Percentiles rank a stretch among this genome's conserved stretches.
Conservation (phyloP, 2,888 invertebrate genomes). For the Acronicta alni region DNA sequence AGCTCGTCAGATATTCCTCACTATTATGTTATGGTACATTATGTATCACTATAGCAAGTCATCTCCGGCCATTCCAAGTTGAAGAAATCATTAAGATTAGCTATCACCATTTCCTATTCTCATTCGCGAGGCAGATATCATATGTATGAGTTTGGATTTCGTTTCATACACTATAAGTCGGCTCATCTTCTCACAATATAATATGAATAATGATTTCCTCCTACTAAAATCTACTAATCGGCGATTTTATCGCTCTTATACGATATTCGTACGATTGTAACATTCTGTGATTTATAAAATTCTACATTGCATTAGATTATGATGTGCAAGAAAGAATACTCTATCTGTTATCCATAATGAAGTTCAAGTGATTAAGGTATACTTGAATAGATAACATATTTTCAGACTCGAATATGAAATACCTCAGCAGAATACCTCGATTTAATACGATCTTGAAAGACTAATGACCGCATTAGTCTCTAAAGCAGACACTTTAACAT, state of each 20-base stretch:
- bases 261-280: too few relatives aligned
- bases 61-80: slow-evolving; percentile 24
- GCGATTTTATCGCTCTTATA: too few relatives aligned
- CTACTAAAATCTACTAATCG: not conserved
- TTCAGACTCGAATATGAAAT: slow-evolving; percentile 1
- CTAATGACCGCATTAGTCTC: slow-evolving; percentile 26
- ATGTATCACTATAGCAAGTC: slow-evolving; percentile 44
- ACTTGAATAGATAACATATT: not conserved
- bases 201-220: not conserved
- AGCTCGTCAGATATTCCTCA: slow-evolving; percentile 18
- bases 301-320: too few relatives aligned
- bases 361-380: too few relatives aligned
- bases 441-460: slow-evolving; percentile 1
- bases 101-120: slow-evolving; percentile 41
- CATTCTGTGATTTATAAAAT: too few relatives aligned
- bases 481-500: slow-evolving; percentile 2
- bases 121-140: slow-evolving; percentile 30
- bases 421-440: not conserved
- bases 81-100: slow-evolving; percentile 39
- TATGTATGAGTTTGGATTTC: slow-evolving; percentile 21
- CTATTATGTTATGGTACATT: slow-evolving; percentile 9
- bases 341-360: too few relatives aligned
- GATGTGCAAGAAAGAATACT: too few relatives aligned
- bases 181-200: not conserved
- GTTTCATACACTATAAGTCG: slow-evolving; percentile 3